Conservation (phyloP, 2,797 vertebrate species). For the Echeneis naucrates region DNA sequence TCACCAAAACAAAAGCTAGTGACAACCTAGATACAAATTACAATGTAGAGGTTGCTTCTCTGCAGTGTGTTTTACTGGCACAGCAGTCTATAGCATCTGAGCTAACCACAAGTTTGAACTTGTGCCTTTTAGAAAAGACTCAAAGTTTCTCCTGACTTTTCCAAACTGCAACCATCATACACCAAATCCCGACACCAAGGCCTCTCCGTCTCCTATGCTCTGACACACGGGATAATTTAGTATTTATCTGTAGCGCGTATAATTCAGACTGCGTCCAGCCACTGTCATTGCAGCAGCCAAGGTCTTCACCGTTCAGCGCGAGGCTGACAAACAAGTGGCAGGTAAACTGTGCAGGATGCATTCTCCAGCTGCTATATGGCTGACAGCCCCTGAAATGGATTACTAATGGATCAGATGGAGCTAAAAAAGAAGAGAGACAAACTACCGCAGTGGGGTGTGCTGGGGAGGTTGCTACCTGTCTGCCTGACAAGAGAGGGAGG, state of each 20-base stretch:
- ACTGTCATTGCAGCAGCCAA: slow-evolving; percentile 25
- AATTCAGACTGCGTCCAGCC: slow-evolving; percentile 48
- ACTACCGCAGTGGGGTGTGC: slow-evolving; percentile 25
- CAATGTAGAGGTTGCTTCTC: no score
- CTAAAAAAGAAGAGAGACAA: slow-evolving; percentile 63
- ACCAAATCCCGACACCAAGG: not conserved
- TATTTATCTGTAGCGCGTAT: slow-evolving; percentile 54
- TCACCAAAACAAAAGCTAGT: no score
- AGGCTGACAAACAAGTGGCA: slow-evolving; percentile 64
- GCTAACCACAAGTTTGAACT: no score
- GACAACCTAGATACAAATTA: no score
- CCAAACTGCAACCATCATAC: not conserved
- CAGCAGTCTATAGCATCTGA: no score
- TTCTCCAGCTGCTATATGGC: slow-evolving; percentile 51
- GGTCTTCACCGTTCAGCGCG: slow-evolving; percentile 41
- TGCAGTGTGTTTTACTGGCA: no score
- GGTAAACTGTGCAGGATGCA: slow-evolving; percentile 48
- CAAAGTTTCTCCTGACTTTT: no score
- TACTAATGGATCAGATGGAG: slow-evolving; percentile 77
- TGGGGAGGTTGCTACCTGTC: slow-evolving; percentile 44
- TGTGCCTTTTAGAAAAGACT: no score
- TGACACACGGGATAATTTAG: slow-evolving; percentile 40
- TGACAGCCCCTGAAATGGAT: slow-evolving; percentile 68
- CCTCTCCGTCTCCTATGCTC: slow-evolving; percentile 6
- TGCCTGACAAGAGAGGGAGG: slow-evolving; percentile 39